Percentiles rank a stretch among this genome's conserved stretches.
phyloP scores from a whole-genome alignment of 2,797 vertebrate genomes.

The Octomys mimax region DNA sequence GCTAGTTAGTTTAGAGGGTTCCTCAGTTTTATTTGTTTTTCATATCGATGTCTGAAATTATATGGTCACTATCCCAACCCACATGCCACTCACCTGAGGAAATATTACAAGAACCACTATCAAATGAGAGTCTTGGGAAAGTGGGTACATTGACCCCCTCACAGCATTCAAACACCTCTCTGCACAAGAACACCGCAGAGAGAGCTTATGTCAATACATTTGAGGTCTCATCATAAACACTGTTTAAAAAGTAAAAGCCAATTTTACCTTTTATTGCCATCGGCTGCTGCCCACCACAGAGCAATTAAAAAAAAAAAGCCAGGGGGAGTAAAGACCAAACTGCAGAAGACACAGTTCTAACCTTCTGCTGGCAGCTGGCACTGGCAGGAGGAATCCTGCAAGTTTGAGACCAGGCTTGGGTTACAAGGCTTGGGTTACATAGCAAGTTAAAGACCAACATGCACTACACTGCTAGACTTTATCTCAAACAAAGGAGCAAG shows the following conservation, averaged over 20 bases:
- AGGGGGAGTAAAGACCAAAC: not conserved
- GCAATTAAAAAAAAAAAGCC: not conserved
- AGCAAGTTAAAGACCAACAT: not conserved
- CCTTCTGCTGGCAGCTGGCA: not conserved
- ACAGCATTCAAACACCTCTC: slow-evolving; percentile 94
- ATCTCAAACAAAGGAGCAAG: not conserved
- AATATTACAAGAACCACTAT: slow-evolving; percentile 96
- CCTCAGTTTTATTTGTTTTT: slow-evolving; percentile 89
- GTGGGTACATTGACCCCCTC: slow-evolving; percentile 90
- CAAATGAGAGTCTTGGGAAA: slow-evolving; percentile 92
- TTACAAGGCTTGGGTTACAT: not conserved
- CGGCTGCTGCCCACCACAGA: not conserved
- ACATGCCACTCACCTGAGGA: slow-evolving; percentile 93
- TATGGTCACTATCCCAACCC: slow-evolving; percentile 92
- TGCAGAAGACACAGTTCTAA: not conserved
- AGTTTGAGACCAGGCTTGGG: not conserved
- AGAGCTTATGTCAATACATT: slow-evolving; percentile 89
- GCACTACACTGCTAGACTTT: not conserved
- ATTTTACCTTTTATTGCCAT: slow-evolving; percentile 82
- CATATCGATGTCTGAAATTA: slow-evolving; percentile 92
- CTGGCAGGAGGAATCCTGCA: not conserved
- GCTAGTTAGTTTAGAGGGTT: slow-evolving; percentile 89
- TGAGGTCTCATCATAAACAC: slow-evolving; percentile 90
- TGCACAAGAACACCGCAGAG: slow-evolving; percentile 93
- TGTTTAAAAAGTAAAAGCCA: slow-evolving; percentile 92